Evolutionary conservation across 2,797 vertebrate genomes (phyloP), one percentile per base, ranked within the genome.

Genomic region (Sebastes iracundus): DNA sequence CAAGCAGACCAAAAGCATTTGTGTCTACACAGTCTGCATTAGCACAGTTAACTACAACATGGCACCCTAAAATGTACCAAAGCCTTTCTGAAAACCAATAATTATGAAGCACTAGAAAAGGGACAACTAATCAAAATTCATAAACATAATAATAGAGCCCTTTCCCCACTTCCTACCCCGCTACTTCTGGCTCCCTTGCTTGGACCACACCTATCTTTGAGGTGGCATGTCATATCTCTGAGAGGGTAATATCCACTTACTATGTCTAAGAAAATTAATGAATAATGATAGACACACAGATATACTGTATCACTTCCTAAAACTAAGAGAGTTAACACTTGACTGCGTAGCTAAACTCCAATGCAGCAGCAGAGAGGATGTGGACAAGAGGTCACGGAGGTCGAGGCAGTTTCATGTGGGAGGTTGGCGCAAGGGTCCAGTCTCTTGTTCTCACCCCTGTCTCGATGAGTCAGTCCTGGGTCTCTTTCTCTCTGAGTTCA

Each of bases 391-490:
- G 80, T 87, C 79, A 59, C 0, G 3, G 52, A 77, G 56, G 68
- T 59, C 5, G 9, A 62, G 64, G 58, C 59, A 22, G 56, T 66
- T 77, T 90, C 61, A 74, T 18, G 75, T 78, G 69, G 65, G 75
- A 74, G 61, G 12, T 63, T 14, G 20, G 76, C 4, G 16, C 56
- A 27, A 68, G 59, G 61, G 67, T 80, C 65, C 4, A 16, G 53
- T 64, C 67, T 83, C 63, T 25, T 25, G 30, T 75, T 72, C 66
- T 82, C 75, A 46, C 22, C 72, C 23, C 69, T 85, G 82, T 88
- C 79, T 87, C 55, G 7, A 16, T 87, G 84, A 80, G 84, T 91
- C 83, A 86, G 71, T 53, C 66, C 69, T 22, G 12, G 32, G 33
- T 85, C 67, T 87, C 20, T 77, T 27, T 69, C 14, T 60, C 61